phyloP scores from a whole-genome alignment of 2,113 vertebrate species.

The Lontra canadensis region DNA sequence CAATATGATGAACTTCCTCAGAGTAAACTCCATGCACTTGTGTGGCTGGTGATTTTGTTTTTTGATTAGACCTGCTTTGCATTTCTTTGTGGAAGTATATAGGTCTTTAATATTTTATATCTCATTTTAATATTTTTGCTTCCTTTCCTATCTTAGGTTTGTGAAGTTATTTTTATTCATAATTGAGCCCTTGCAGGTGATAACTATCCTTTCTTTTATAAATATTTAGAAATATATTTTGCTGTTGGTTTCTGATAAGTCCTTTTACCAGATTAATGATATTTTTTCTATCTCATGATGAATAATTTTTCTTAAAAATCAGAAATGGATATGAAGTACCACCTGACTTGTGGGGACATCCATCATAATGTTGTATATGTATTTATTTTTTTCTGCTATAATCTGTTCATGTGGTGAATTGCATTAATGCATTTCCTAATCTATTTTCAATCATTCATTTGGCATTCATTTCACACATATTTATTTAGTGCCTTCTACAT shows the following conservation, averaged over 20 bases:
- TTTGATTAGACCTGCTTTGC: constrained; percentile 55
- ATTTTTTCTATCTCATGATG: constrained; percentile 58
- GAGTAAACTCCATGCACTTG: neutral
- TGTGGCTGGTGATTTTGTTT: constrained; percentile 29
- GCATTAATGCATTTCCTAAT: constrained; percentile 60
- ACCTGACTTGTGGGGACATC: neutral
- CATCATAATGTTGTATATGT: neutral
- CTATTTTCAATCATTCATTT: constrained; percentile 64
- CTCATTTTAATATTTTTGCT: constrained; percentile 59
- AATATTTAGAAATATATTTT: constrained; percentile 62
- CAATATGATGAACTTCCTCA: neutral
- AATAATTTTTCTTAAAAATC: constrained; percentile 47
- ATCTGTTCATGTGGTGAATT: constrained; percentile 34
- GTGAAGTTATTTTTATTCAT: constrained; percentile 66
- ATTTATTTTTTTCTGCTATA: constrained; percentile 54
- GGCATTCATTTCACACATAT: constrained; percentile 70
- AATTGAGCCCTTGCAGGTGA: neutral
- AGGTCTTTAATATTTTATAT: constrained; percentile 62
- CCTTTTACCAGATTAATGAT: constrained; percentile 54
- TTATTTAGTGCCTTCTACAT: constrained; percentile 57
- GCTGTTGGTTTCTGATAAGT: constrained; percentile 49
- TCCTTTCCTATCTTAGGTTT: constrained; percentile 15
- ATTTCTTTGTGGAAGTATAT: constrained; percentile 56
- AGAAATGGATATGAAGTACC: constrained; percentile 25
- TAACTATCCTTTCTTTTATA: constrained; percentile 53